These are phyloP conservation scores for Sycophila sp. DNA, from an alignment of 1,140 invertebrate species.

Conservation along the genomic window DNA sequence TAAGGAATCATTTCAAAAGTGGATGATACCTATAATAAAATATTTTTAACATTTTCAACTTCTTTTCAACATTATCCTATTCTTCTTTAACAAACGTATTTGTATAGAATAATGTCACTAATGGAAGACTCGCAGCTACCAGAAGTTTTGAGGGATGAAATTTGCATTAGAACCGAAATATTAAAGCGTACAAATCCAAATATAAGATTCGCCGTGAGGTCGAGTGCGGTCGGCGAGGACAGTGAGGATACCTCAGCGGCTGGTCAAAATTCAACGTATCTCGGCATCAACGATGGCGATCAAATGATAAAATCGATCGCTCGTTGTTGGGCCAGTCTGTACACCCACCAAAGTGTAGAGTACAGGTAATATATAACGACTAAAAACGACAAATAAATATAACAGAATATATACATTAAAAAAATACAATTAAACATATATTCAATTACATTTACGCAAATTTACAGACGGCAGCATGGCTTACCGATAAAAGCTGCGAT, in stretches of 20 bases:
- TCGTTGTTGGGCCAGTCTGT: conserved; percentile 85
- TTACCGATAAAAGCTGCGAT: conserved; percentile 73
- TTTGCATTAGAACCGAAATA: too few species aligned
- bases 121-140: conserved; percentile 43
- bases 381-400: too few species aligned
- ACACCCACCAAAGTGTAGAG: conserved; percentile 77
- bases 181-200: too few species aligned
- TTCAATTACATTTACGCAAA: background rate
- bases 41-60: background rate
- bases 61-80: background rate
- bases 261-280: conserved; percentile 84
- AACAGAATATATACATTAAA: too few species aligned
- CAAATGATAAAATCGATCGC: conserved; percentile 71
- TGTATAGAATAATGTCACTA: conserved; percentile 46
- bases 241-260: conserved; percentile 80
- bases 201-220: conserved; percentile 64
- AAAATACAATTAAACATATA: background rate
- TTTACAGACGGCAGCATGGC: conserved; percentile 70
- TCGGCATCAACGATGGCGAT: conserved; percentile 70
- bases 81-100: background rate
- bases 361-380: conserved; percentile 64
- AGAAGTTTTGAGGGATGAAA: conserved; percentile 46
- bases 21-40: background rate
- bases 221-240: conserved; percentile 80
- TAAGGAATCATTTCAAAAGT: too few species aligned